Conservation (phyloP, 2,888 invertebrate genomes). For the Nycteola revayana region DNA sequence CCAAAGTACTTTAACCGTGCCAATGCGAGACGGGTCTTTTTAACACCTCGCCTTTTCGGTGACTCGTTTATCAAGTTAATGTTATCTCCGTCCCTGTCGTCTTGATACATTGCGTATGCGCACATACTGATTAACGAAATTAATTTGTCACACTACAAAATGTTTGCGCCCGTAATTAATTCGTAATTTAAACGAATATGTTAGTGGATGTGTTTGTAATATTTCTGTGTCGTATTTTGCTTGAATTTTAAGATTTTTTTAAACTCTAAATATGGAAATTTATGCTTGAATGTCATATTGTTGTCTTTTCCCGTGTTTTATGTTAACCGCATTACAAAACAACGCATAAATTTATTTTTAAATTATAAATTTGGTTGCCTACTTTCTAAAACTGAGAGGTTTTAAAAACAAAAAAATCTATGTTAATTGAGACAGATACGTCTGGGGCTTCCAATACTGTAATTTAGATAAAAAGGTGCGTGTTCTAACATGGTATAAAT, state of each 20-base stretch:
- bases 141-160: constrained; percentile 69
- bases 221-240: constrained; percentile 5
- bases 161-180: constrained; percentile 51
- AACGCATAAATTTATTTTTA: constrained; percentile 12
- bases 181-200: constrained; percentile 47
- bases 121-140: constrained; percentile 73
- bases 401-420: constrained; percentile 37
- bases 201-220: constrained; percentile 5
- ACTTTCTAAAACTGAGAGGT: constrained; percentile 28
- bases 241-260: background rate
- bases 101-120: constrained; percentile 71
- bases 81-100: constrained; percentile 70
- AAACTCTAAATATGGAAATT: background rate
- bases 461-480: constrained; percentile 71
- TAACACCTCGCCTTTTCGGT: constrained; percentile 56
- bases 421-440: constrained; percentile 66
- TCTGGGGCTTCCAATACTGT: constrained; percentile 69
- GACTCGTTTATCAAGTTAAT: constrained; percentile 71
- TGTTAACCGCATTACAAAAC: constrained; percentile 7
- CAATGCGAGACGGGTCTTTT: constrained; percentile 43
- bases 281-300: constrained; percentile 1
- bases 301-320: constrained; percentile 2
- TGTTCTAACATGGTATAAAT: constrained; percentile 69
- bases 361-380: constrained; percentile 16
- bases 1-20: constrained; percentile 46